Percentiles rank a stretch among this genome's conserved stretches.
Evolutionary conservation across 1,140 invertebrate genomes (phyloP).

Genomic region (Lordiphosa mommai): DNA sequence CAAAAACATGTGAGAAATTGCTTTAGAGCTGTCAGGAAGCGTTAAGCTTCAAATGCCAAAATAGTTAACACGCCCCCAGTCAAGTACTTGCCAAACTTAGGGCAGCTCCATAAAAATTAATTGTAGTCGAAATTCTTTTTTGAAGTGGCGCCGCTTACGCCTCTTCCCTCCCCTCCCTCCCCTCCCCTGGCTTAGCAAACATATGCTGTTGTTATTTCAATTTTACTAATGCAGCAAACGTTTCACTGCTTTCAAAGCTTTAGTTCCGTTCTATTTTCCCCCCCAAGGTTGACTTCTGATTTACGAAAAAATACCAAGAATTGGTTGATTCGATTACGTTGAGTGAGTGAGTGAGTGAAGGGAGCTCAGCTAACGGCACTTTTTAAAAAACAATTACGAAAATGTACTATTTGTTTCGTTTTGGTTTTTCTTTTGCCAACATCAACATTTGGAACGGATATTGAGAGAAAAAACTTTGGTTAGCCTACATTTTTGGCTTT

Average conservation of each 20-base stretch:
- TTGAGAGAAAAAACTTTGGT: slow-evolving; percentile 37
- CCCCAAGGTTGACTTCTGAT: slow-evolving; percentile 41
- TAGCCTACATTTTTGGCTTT: neutral
- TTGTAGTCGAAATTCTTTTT: too few species aligned
- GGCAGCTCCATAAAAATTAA: too few species aligned
- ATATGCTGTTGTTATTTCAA: slow-evolving; percentile 44
- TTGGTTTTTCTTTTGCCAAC: slow-evolving; percentile 10
- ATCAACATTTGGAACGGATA: slow-evolving; percentile 60
- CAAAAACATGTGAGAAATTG: slow-evolving; percentile 43
- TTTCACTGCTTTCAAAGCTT: slow-evolving; percentile 35
- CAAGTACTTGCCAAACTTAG: too few species aligned
- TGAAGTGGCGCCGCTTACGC: too few species aligned
- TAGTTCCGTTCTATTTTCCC: slow-evolving; percentile 65
- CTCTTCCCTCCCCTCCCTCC: too few species aligned
- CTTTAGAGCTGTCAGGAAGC: slow-evolving; percentile 23
- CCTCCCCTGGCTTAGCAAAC: too few species aligned
- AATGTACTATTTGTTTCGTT: slow-evolving; percentile 37
- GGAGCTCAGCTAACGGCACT: slow-evolving; percentile 5
- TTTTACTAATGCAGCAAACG: slow-evolving; percentile 66
- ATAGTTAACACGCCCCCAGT: slow-evolving; percentile 14
- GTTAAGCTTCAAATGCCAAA: neutral
- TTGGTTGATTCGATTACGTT: slow-evolving; percentile 63
- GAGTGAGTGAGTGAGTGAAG: slow-evolving; percentile 24
- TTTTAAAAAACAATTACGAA: slow-evolving; percentile 42
- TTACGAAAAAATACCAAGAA: slow-evolving; percentile 53